These are phyloP conservation scores for Ammodytes dubius DNA, from an alignment of 2,113 vertebrate species.

Conservation along the genomic window DNA sequence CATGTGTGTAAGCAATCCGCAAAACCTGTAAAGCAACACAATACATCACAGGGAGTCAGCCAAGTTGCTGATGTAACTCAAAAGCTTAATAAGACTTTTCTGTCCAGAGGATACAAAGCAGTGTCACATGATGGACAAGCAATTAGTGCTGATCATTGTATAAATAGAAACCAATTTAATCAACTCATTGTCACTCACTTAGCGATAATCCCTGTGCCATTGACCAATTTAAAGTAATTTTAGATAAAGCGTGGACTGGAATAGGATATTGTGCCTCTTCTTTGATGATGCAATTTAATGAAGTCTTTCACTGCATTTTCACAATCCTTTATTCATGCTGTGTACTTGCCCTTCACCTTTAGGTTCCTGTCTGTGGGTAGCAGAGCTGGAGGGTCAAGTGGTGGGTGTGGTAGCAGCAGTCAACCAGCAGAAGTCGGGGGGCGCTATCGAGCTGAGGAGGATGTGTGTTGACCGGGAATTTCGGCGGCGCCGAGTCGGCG, in stretches of 20 bases:
- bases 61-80: neutral
- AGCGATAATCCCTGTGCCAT: neutral
- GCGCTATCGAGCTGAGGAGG: constrained; percentile 85
- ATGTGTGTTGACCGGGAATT: constrained; percentile 89
- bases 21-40: neutral
- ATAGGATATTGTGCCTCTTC: neutral
- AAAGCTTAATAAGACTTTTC: neutral
- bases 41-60: neutral
- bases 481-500: constrained; percentile 86
- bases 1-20: too few relatives aligned
- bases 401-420: constrained; percentile 88
- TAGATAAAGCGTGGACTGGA: too few relatives aligned
- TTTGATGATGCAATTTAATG: too few relatives aligned
- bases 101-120: neutral
- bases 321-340: neutral
- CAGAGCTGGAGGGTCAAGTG: constrained; percentile 85
- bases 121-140: neutral
- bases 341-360: constrained; percentile 6
- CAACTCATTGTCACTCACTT: neutral
- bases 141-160: too few relatives aligned
- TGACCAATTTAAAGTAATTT: too few relatives aligned
- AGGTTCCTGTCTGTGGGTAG: constrained; percentile 93
- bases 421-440: constrained; percentile 77
- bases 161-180: neutral
- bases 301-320: neutral